Conservation (phyloP, 1,140 invertebrate genomes). For the Stratiolaelaps scimitus region DNA sequence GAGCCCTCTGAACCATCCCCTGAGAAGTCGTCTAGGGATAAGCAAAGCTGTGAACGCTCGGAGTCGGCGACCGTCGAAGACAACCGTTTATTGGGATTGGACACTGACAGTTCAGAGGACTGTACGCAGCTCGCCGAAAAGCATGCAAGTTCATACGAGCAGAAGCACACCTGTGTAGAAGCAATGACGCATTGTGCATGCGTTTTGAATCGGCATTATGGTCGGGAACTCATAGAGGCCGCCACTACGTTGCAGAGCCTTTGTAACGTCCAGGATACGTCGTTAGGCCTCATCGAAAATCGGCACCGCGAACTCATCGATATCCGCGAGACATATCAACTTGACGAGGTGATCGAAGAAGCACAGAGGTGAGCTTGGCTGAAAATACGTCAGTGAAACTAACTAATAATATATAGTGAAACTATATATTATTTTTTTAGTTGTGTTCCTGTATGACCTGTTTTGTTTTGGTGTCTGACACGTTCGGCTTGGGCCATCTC, state of each 20-base stretch:
- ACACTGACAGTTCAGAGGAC: too few species aligned
- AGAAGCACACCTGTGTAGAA: too few species aligned
- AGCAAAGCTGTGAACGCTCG: too few species aligned
- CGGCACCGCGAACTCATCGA: background rate
- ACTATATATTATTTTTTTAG: background rate
- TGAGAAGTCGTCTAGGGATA: too few species aligned
- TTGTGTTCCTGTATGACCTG: background rate
- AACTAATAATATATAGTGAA: too few species aligned
- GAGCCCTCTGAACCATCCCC: too few species aligned
- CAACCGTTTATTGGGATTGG: too few species aligned
- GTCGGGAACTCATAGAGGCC: constrained; percentile 1
- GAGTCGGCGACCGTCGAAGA: too few species aligned
- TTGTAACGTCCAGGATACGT: constrained; percentile 18
- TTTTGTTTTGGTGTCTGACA: background rate
- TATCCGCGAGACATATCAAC: constrained; percentile 16
- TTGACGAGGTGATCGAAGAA: constrained; percentile 10
- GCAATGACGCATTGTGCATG: background rate
- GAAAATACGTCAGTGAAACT: too few species aligned
- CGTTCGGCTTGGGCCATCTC: background rate
- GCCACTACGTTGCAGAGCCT: constrained; percentile 12
- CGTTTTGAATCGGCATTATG: background rate
- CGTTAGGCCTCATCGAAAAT: background rate
- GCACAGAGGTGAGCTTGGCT: background rate
- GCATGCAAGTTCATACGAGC: too few species aligned
- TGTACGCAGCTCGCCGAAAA: too few species aligned